Conservation (phyloP, 1,140 invertebrate genomes). For the Drosophila takahashii region DNA sequence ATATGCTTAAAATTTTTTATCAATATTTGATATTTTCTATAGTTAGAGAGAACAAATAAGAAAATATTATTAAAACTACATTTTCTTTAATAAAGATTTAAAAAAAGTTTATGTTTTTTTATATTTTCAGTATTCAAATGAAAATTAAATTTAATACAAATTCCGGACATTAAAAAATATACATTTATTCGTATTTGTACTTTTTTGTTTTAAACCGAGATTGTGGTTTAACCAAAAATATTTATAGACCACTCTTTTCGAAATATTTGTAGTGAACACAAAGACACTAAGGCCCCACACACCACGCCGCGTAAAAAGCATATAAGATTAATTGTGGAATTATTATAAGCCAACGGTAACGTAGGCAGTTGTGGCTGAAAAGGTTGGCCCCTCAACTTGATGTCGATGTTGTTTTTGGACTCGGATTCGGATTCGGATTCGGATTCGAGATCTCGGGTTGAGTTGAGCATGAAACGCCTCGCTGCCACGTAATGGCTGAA, state of each 20-base stretch:
- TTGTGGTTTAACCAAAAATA: not conserved
- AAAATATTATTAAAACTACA: too few species aligned
- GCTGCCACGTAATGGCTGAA: conserved; percentile 55
- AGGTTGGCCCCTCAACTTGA: conserved; percentile 48
- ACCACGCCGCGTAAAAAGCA: not conserved
- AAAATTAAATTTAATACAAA: too few species aligned
- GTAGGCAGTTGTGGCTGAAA: conserved; percentile 58
- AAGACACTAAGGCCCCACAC: conserved; percentile 28
- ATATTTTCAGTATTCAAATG: too few species aligned
- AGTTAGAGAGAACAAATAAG: too few species aligned
- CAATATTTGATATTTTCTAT: too few species aligned
- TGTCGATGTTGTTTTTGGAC: conserved; percentile 30
- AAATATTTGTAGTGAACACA: not conserved
- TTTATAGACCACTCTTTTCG: not conserved
- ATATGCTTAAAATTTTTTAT: too few species aligned
- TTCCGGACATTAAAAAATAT: too few species aligned
- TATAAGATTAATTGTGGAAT: conserved; percentile 72
- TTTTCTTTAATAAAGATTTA: too few species aligned
- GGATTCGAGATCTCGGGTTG: conserved; percentile 2
- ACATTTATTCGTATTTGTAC: too few species aligned
- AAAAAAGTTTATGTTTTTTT: too few species aligned
- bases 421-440: conserved; percentile 4
- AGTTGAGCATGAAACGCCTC: conserved; percentile 25
- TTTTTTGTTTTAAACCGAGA: not conserved
- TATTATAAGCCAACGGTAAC: conserved; percentile 67